Evolutionary conservation across 1,140 invertebrate species (phyloP).

Genomic region (Pachyrhynchus sulphureomaculatus): DNA sequence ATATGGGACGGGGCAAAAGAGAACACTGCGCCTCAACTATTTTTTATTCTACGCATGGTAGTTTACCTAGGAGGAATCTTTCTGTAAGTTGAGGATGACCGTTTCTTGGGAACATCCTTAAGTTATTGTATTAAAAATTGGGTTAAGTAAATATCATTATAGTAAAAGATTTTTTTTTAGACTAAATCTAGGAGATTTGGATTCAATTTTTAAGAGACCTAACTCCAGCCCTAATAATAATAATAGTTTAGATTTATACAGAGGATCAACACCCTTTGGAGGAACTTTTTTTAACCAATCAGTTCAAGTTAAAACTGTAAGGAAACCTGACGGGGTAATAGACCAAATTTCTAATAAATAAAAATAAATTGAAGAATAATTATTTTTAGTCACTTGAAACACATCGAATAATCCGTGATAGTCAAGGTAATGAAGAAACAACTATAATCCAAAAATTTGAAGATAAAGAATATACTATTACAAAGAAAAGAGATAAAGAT

Average conservation of each 20-base stretch:
- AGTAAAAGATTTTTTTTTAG: too few relatives aligned
- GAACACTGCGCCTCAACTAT: too few relatives aligned
- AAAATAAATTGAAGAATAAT: background rate
- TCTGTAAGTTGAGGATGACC: too few relatives aligned
- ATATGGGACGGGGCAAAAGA: too few relatives aligned
- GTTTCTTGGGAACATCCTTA: too few relatives aligned
- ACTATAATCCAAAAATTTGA: constrained; percentile 52
- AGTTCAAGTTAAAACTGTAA: constrained; percentile 44
- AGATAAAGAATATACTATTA: constrained; percentile 53
- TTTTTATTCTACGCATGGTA: too few relatives aligned
- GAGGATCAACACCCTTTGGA: constrained; percentile 38
- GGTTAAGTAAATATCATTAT: too few relatives aligned
- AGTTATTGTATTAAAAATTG: too few relatives aligned
- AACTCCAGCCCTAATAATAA: background rate
- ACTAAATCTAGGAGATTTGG: background rate
- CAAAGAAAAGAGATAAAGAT: constrained; percentile 52
- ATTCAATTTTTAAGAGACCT: background rate
- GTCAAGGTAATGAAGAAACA: constrained; percentile 55
- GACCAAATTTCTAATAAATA: background rate
- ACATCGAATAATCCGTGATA: constrained; percentile 53
- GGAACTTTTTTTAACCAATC: constrained; percentile 42
- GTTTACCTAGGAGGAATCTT: too few relatives aligned
- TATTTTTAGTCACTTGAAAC: constrained; percentile 52
- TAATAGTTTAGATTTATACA: constrained; percentile 17
- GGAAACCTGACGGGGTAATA: constrained; percentile 53